These are phyloP conservation scores for Athetis lepigone DNA, from an alignment of 2,888 invertebrate species.

Conservation along the genomic window DNA sequence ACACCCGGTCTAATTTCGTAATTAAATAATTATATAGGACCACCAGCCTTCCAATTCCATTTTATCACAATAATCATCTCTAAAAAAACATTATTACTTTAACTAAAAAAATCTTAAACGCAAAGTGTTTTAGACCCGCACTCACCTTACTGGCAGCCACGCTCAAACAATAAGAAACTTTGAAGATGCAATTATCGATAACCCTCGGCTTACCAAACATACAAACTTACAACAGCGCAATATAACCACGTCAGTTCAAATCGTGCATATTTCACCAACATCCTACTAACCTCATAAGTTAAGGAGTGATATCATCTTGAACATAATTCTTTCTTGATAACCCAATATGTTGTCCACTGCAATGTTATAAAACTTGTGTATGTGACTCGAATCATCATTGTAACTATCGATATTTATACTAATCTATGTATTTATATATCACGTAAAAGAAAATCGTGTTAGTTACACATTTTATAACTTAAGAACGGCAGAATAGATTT, in stretches of 20 bases:
- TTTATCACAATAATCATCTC: too few species aligned
- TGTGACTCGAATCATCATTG: slow-evolving; percentile 8
- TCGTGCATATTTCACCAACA: slow-evolving; percentile 26
- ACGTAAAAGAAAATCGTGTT: too few species aligned
- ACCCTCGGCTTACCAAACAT: background rate
- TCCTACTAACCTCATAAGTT: slow-evolving; percentile 56
- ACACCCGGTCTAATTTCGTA: too few species aligned
- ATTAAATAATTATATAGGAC: too few species aligned
- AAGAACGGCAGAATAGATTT: too few species aligned
- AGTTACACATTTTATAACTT: too few species aligned
- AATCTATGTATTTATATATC: too few species aligned
- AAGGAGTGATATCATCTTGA: slow-evolving; percentile 45
- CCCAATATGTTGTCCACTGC: slow-evolving; percentile 16
- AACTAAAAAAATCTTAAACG: too few species aligned
- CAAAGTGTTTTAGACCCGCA: too few species aligned
- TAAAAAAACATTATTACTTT: too few species aligned
- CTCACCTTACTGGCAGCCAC: too few species aligned
- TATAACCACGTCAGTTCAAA: slow-evolving; percentile 21
- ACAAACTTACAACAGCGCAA: background rate
- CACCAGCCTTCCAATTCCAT: too few species aligned
- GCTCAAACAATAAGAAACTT: background rate
- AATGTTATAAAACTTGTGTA: slow-evolving; percentile 23
- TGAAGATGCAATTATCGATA: slow-evolving; percentile 20
- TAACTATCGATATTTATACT: slow-evolving; percentile 16
- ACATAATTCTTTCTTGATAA: slow-evolving; percentile 38